Evolutionary conservation across 2,113 vertebrate species (phyloP).

Genomic region (Sitta europaea): DNA sequence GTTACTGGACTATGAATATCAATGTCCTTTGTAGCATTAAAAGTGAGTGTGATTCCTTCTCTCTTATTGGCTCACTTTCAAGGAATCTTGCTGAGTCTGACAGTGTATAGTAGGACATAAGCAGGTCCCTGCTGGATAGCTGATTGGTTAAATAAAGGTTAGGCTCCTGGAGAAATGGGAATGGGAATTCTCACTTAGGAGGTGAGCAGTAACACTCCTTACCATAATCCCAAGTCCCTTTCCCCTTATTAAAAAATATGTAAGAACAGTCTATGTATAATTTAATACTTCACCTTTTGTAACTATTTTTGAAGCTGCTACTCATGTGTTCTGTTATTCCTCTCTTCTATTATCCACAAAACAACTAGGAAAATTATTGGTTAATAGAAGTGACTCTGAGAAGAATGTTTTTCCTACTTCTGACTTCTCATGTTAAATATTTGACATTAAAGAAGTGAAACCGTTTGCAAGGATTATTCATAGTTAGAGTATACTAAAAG

Average conservation of each 20-base stretch:
- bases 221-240: neutral
- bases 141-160: slow-evolving; percentile 15
- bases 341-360: neutral
- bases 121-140: neutral
- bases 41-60: neutral
- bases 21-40: slow-evolving; percentile 16
- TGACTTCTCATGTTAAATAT: neutral
- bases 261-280: neutral
- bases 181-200: neutral
- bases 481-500: neutral
- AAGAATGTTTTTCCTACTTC: neutral
- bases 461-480: neutral
- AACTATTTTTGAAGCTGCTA: neutral
- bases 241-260: neutral
- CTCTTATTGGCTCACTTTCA: neutral
- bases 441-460: neutral
- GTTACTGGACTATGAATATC: slow-evolving; percentile 37
- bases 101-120: neutral
- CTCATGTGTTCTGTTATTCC: neutral
- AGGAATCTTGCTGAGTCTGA: neutral
- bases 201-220: neutral
- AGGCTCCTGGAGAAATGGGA: neutral
- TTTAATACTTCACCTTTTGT: neutral
- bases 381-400: neutral
- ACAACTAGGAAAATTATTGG: neutral